Base-by-base conservation (phyloP, 2,113 vertebrate genomes). In the Cervus canadensis region DNA sequence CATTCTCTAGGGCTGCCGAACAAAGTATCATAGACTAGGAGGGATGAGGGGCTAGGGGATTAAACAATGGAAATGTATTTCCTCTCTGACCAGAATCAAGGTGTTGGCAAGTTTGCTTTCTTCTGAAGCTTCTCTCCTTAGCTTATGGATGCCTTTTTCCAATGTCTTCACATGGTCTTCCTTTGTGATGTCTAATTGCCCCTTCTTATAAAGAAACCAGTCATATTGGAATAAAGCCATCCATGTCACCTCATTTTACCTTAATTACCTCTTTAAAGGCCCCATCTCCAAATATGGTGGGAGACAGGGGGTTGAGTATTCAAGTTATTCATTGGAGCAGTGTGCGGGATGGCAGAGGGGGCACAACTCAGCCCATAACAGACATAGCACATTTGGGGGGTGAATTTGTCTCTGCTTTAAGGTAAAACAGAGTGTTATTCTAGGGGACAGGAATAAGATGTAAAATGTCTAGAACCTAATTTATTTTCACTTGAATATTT, bases 401-500 rank as follows among this genome's bases (percentile, higher is more conserved):
- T 62, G 7, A 54, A 5, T 94, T 96, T 97, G 45, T 71, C 64
- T 40, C 14, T 94, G 57, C 45, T 95, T 81, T 54, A 87, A 95
- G 21, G n/a, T 94, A 23, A 87, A 54, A 54, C 8, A 45, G 4
- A 85, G 2, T 89, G 43, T 92, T 52, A 82, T 56, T 78, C 56
- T 45, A 56, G 19, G 28, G 14, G 16, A 83, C 25, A 94, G 45
- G 60, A 7, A 30, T 54, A 94, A 74, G n/a, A 67, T 88, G 7
- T 36, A 25, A 92, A 81, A 84, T 87, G 40, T 84, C 74, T 90
- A 90, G 23, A 92, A 67, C 26, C n/a, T 87, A 45, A 85, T 88
- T 54, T 94, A 16, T 21, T 56, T 45, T 94, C 23, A 54, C 57
- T 67, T 95, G 36, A 64, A 26, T 62, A 74, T 96, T 87, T 96